Percentiles rank a stretch among this genome's conserved stretches.
Evolutionary conservation across 2,797 vertebrate genomes (phyloP).

Genomic region (Galagoides demidoff): DNA sequence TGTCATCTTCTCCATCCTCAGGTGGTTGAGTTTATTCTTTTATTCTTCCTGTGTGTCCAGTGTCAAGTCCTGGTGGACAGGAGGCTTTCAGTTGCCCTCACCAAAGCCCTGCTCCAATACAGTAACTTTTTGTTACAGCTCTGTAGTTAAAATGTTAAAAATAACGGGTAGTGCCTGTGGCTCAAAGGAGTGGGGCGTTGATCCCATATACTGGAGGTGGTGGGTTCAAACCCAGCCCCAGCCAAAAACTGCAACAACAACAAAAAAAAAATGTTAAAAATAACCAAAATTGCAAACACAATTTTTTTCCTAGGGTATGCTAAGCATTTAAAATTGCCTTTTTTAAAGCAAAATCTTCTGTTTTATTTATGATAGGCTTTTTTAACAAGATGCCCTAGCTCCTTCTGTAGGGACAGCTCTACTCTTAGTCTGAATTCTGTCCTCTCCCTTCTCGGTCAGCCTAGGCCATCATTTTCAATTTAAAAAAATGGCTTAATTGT

Average conservation of each 20-base stretch:
- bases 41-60: too few relatives aligned
- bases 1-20: neutral
- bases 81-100: neutral
- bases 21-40: too few relatives aligned
- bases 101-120: neutral
- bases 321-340: neutral
- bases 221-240: too few relatives aligned
- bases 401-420: accelerated
- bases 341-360: neutral
- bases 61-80: too few relatives aligned
- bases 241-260: too few relatives aligned
- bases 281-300: too few relatives aligned
- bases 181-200: too few relatives aligned
- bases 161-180: too few relatives aligned
- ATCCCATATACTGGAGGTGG: too few relatives aligned
- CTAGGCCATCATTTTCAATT: too few relatives aligned
- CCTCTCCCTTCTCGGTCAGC: neutral
- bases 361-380: neutral
- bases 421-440: neutral
- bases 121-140: neutral
- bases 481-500: neutral
- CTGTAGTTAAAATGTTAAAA: neutral
- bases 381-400: accelerated
- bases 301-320: neutral
- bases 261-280: neutral